Evolutionary conservation across 2,888 invertebrate genomes (phyloP), one percentile per base, ranked within the genome.

Genomic region (Coremacera marginata): DNA sequence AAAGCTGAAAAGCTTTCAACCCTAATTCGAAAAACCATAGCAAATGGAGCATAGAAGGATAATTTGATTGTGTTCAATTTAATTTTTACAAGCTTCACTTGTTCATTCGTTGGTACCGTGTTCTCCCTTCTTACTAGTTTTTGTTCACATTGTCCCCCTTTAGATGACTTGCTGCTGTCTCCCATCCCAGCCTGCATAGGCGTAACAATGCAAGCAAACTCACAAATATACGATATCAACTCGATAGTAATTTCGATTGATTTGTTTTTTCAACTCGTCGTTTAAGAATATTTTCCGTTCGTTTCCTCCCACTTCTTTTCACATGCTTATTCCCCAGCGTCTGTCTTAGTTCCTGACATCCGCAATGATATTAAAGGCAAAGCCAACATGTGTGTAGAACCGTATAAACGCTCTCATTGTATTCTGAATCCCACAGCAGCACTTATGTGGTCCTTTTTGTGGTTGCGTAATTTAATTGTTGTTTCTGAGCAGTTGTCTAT

Each of bases 1-100:
- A 25, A 70, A 70, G 27, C 16, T 25, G 2, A 57, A 71, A 60
- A 49, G 49, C 77, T 77, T 75, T 51, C 70, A 31, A 65, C 63
- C 70, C 63, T 44, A 31, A 71, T 52, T 37, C 52, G 14, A 27
- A 70, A n/a, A 57, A 60, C 60, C 75, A 60, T 57, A 51, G n/a
- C 60, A 84, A 86, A 86, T 85, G 83, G 82, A 85, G 84, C 87
- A 84, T 83, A 81, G 84, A 84, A 83, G 84, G 82, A 86, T 88
- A 88, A 88, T 88, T 88, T 86, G 88, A 89, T 89, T 89, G 88
- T 86, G 88, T 88, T 87, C 87, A 88, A 88, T 89, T 88, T 88
- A 88, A 88, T 89, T 88, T 88, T 86, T 87, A 88, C 87, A 88
- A 88, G 88, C 89, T 88, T 86, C 88, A 84, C 83, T 88, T 84